Conservation (phyloP, 2,113 vertebrate genomes). For the Leucopsar rothschildi region DNA sequence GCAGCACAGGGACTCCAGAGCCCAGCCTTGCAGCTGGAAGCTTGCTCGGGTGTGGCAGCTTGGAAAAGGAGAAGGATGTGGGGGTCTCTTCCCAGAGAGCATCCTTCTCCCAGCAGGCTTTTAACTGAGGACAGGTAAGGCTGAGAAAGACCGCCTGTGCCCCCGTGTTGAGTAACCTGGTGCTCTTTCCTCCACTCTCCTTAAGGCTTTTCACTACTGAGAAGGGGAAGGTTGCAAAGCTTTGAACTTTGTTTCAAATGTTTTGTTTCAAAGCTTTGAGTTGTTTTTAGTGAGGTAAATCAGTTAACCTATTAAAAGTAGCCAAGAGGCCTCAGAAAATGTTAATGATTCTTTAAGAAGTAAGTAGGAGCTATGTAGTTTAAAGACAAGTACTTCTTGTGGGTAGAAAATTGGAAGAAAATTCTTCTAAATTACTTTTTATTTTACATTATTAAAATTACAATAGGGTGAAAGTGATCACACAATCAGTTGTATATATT, state of each 20-base stretch:
- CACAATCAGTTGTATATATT: neutral
- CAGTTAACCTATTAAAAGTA: neutral
- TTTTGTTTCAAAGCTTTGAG: no score
- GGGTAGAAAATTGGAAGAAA: neutral
- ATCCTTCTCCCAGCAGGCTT: neutral
- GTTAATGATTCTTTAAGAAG: neutral
- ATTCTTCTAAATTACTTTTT: neutral
- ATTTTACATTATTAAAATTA: neutral
- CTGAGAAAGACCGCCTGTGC: fast-evolving
- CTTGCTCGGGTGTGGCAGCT: neutral
- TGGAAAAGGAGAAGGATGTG: neutral
- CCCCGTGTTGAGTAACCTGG: neutral
- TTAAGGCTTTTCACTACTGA: neutral
- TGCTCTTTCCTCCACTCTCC: neutral
- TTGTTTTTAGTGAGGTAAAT: neutral
- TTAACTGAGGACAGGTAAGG: neutral
- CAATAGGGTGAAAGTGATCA: neutral
- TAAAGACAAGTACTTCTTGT: neutral
- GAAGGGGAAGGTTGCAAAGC: neutral
- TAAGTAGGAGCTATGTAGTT: neutral
- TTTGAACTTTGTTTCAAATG: neutral
- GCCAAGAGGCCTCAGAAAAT: neutral
- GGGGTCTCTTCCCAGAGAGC: neutral
- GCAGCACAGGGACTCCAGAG: neutral
- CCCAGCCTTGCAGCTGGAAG: neutral